Conservation (phyloP, 2,888 invertebrate species). For the Rotaria magnacalcarata region DNA sequence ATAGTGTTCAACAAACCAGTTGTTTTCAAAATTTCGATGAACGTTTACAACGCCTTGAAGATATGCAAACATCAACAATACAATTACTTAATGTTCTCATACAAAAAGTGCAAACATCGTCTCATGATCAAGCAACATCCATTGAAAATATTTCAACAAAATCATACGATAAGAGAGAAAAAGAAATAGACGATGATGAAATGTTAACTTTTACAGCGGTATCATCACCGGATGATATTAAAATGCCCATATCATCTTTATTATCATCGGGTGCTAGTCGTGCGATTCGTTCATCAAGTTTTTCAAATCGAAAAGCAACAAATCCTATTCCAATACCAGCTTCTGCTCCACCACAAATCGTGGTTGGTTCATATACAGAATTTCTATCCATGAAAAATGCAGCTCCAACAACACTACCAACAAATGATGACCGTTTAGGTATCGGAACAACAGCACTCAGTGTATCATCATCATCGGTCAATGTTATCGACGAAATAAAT, state of each 20-base stretch:
- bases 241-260: background rate
- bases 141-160: background rate
- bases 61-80: background rate
- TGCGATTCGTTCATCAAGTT: background rate
- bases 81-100: background rate
- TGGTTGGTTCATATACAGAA: background rate
- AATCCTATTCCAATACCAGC: background rate
- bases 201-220: background rate
- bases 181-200: background rate
- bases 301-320: background rate
- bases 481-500: background rate
- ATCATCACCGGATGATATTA: background rate
- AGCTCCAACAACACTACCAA: background rate
- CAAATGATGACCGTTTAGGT: background rate
- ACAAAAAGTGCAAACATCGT: background rate
- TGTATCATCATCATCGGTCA: background rate
- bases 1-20: background rate
- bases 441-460: background rate
- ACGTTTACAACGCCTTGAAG: constrained; percentile 34
- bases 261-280: background rate
- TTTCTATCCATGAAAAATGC: too few relatives aligned
- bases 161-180: background rate
- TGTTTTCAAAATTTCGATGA: constrained; percentile 10
- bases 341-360: background rate
- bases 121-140: background rate